A percentile compares a stretch with the other conserved stretches of the same genome.
phyloP scores from a whole-genome alignment of 2,888 invertebrate genomes.

The Coelopa pilipes region DNA sequence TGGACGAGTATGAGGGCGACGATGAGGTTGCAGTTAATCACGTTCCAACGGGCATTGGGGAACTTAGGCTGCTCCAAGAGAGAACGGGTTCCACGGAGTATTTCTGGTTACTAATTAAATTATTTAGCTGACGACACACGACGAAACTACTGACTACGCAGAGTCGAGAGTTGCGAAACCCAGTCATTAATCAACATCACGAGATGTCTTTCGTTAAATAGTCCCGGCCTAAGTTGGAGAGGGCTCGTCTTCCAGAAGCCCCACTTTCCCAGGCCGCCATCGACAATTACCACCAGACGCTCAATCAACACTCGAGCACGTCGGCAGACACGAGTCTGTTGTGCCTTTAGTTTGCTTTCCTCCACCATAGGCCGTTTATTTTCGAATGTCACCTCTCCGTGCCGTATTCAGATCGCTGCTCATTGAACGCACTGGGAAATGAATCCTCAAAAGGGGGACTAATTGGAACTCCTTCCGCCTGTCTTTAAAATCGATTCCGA shows the following conservation, averaged over 20 bases:
- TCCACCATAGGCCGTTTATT: conserved; percentile 27
- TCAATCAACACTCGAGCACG: conserved; percentile 52
- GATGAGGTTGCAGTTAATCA: conserved; percentile 30
- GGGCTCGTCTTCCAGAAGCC: conserved; percentile 8
- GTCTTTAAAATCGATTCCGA: too few species aligned
- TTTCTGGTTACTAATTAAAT: conserved; percentile 58
- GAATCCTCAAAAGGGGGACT: too few species aligned
- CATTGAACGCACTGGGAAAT: too few species aligned
- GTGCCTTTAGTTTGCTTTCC: conserved; percentile 33
- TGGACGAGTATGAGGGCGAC: not conserved
- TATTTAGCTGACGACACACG: conserved; percentile 59
- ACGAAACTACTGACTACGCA: conserved; percentile 36
- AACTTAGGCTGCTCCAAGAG: conserved; percentile 38
- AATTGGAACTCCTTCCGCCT: too few species aligned
- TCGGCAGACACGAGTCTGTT: too few species aligned
- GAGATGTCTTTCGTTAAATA: conserved; percentile 53
- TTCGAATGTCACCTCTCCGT: too few species aligned
- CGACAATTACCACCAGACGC: conserved; percentile 32
- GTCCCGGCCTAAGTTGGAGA: not conserved
- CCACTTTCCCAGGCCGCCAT: not conserved
- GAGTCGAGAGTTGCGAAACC: not conserved
- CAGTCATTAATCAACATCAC: conserved; percentile 59
- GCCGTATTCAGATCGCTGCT: too few species aligned
- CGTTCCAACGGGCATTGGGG: not conserved
- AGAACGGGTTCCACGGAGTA: conserved; percentile 41